Evolutionary conservation across 2,888 invertebrate genomes (phyloP).

Genomic region (Tetrapedia diversipes): DNA sequence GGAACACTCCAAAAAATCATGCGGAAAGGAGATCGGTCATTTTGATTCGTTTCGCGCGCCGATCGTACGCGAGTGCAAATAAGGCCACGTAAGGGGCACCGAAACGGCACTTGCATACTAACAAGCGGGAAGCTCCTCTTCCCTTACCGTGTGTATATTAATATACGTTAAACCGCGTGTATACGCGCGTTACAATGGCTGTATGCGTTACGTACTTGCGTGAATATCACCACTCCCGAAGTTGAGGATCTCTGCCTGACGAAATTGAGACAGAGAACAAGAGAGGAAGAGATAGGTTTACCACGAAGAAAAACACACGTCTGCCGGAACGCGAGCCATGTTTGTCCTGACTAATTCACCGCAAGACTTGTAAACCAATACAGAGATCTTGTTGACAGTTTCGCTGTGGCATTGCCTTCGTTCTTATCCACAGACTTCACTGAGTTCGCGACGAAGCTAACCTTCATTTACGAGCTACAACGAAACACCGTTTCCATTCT

Average conservation of each 20-base stretch:
- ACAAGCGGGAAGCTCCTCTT: conserved; percentile 62
- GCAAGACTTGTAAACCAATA: conserved; percentile 37
- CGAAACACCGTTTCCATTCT: conserved; percentile 65
- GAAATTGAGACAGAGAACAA: conserved; percentile 64
- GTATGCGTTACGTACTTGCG: conserved; percentile 62
- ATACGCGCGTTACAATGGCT: conserved; percentile 31
- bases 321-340: conserved; percentile 71
- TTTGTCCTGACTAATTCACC: conserved; percentile 57
- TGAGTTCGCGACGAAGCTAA: conserved; percentile 57
- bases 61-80: conserved; percentile 65
- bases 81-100: conserved; percentile 70
- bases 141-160: conserved; percentile 57
- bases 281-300: conserved; percentile 45
- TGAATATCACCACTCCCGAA: conserved; percentile 70
- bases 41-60: conserved; percentile 57
- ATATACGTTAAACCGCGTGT: conserved; percentile 54
- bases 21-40: conserved; percentile 53
- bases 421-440: conserved; percentile 46
- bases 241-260: conserved; percentile 76
- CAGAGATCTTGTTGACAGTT: conserved; percentile 40
- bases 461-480: conserved; percentile 69
- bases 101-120: conserved; percentile 70
- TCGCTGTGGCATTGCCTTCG: conserved; percentile 43
- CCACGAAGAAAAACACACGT: conserved; percentile 72
- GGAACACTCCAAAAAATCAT: conserved; percentile 25